Conservation (phyloP, 2,797 vertebrate species). For the Syngnathus acus region DNA sequence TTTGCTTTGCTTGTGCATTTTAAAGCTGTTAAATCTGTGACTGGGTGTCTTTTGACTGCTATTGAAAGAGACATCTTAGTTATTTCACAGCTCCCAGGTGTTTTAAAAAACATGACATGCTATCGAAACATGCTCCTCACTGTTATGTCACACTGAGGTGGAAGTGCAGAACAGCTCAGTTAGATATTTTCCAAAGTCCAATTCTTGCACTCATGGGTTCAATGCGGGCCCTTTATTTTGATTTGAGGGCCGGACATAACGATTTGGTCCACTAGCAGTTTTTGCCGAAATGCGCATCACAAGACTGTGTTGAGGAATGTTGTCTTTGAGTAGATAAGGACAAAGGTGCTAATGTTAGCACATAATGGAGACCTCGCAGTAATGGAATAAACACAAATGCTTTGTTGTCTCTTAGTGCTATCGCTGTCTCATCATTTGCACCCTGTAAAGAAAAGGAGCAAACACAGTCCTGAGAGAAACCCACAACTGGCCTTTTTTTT, state of each 20-base stretch:
- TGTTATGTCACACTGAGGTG: too few species aligned
- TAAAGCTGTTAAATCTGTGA: conserved; percentile 9
- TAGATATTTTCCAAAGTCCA: too few species aligned
- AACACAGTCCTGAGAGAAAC: conserved; percentile 51
- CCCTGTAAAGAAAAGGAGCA: conserved; percentile 25
- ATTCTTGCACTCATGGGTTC: too few species aligned
- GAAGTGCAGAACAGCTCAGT: too few species aligned
- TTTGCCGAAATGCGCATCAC: conserved; percentile 13
- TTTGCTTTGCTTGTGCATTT: conserved; percentile 9
- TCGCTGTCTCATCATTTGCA: conserved; percentile 59
- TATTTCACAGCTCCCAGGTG: conserved; percentile 20
- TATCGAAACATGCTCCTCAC: background rate
- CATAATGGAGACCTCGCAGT: conserved; percentile 24
- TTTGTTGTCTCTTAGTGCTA: conserved; percentile 18
- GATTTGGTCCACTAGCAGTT: too few species aligned
- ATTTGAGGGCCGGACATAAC: too few species aligned
- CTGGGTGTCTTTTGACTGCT: background rate
- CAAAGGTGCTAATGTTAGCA: conserved; percentile 50
- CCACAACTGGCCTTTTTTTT: conserved; percentile 41
- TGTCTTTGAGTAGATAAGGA: conserved; percentile 18
- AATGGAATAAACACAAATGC: conserved; percentile 42
- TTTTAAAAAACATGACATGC: background rate
- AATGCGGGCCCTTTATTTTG: too few species aligned
- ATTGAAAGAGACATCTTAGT: too few species aligned
- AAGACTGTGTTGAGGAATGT: conserved; percentile 29